These are phyloP conservation scores for Geotrupes spiniger DNA, from an alignment of 2,888 invertebrate genomes.

Conservation along the genomic window DNA sequence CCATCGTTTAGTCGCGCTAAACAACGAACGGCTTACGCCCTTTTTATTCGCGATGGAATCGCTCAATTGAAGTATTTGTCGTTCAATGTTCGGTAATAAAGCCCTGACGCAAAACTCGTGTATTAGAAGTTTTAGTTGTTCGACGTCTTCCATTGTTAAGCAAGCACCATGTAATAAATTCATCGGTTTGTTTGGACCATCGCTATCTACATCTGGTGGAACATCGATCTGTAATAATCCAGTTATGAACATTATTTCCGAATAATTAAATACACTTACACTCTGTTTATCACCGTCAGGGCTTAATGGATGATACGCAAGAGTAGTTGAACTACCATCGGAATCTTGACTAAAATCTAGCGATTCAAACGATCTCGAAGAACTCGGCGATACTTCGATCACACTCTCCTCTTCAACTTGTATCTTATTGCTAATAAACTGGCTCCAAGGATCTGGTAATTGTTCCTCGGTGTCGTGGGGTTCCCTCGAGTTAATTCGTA, in stretches of 20 bases:
- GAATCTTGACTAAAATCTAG: slow-evolving; percentile 8
- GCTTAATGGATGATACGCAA: slow-evolving; percentile 70
- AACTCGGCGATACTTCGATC: slow-evolving; percentile 38
- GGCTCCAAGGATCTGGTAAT: slow-evolving; percentile 82
- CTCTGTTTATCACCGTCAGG: slow-evolving; percentile 55
- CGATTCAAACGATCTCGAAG: slow-evolving; percentile 21
- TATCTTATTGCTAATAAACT: slow-evolving; percentile 62
- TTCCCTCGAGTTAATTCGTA: slow-evolving; percentile 83
- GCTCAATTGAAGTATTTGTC: slow-evolving; percentile 75
- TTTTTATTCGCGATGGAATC: slow-evolving; percentile 84
- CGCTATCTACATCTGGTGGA: background rate
- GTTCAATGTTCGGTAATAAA: slow-evolving; percentile 88
- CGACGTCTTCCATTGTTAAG: slow-evolving; percentile 78
- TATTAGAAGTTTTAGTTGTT: slow-evolving; percentile 78
- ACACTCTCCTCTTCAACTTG: slow-evolving; percentile 33
- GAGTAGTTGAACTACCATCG: slow-evolving; percentile 11
- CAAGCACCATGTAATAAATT: slow-evolving; percentile 65
- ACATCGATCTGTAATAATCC: slow-evolving; percentile 9
- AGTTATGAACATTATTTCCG: too few species aligned
- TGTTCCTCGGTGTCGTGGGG: slow-evolving; percentile 54
- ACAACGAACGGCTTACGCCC: slow-evolving; percentile 87
- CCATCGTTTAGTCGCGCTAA: slow-evolving; percentile 94
- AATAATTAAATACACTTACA: slow-evolving; percentile 30
- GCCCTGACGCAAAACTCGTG: slow-evolving; percentile 85
- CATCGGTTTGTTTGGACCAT: slow-evolving; percentile 2